phyloP scores from a whole-genome alignment of 2,888 invertebrate genomes.

The Protophormia terraenovae region DNA sequence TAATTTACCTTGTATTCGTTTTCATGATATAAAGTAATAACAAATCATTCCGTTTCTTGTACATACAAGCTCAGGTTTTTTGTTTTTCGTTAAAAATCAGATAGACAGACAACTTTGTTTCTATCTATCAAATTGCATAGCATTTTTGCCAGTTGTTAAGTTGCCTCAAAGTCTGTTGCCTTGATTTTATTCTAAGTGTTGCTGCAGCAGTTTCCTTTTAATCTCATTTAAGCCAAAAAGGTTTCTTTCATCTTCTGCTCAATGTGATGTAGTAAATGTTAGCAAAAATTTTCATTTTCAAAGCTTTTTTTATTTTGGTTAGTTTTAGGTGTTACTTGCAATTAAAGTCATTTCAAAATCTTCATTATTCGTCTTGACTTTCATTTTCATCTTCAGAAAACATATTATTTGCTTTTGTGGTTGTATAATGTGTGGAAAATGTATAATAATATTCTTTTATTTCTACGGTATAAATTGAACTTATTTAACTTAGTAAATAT shows the following conservation, averaged over 20 bases:
- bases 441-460: not conserved
- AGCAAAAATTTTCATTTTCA: not conserved
- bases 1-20: not conserved
- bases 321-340: conserved; percentile 51
- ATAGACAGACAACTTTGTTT: not conserved
- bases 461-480: conserved; percentile 24
- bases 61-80: conserved; percentile 31
- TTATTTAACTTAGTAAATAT: conserved; percentile 28
- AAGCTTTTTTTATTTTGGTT: not conserved
- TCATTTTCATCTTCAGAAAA: conserved; percentile 16
- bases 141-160: not conserved
- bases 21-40: conserved; percentile 11
- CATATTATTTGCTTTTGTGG: not conserved
- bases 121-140: not conserved
- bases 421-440: conserved; percentile 8
- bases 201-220: not conserved
- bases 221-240: conserved; percentile 39
- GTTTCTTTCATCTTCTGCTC: not conserved
- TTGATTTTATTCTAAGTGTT: conserved; percentile 38
- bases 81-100: conserved; percentile 1
- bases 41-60: conserved; percentile 21
- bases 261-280: not conserved
- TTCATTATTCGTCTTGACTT: not conserved
- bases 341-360: conserved; percentile 54
- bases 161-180: conserved; percentile 31